Percentiles rank a stretch among this genome's conserved stretches.
Evolutionary conservation across 2,797 vertebrate species (phyloP).

Genomic region (Ibycter americanus): DNA sequence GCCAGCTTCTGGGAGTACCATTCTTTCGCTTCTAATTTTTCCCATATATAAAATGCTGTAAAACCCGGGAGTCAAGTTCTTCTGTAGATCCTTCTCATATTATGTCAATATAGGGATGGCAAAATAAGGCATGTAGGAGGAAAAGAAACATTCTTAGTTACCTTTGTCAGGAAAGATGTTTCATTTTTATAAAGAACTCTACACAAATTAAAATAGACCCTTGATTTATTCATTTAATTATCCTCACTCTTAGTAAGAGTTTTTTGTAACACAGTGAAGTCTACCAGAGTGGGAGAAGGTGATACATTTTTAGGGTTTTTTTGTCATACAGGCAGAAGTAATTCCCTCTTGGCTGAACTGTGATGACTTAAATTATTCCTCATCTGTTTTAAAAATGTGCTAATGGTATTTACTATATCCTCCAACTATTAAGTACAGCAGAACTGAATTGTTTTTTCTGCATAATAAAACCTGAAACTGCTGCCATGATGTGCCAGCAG

Average conservation of each 20-base stretch:
- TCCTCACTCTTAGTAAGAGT: background rate
- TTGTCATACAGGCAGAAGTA: background rate
- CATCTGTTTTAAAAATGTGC: background rate
- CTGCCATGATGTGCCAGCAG: background rate
- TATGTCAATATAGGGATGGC: background rate
- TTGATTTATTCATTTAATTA: background rate
- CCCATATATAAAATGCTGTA: background rate
- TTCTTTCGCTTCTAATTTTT: background rate
- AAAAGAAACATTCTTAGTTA: background rate
- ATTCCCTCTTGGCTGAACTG: background rate
- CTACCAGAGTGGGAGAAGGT: background rate
- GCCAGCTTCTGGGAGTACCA: background rate
- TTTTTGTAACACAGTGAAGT: background rate
- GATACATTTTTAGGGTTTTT: background rate
- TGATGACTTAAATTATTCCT: background rate
- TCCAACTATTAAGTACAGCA: background rate
- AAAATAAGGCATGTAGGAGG: background rate
- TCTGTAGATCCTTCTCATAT: background rate
- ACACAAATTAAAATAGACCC: background rate
- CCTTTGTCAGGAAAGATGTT: background rate
- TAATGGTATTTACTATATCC: background rate
- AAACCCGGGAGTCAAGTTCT: background rate
- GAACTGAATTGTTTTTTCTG: background rate
- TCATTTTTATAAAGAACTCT: background rate
- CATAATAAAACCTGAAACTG: background rate